Evolutionary conservation across 1,140 invertebrate genomes (phyloP), one percentile per base, ranked within the genome.

Genomic region (Alviniconcha marisindica): DNA sequence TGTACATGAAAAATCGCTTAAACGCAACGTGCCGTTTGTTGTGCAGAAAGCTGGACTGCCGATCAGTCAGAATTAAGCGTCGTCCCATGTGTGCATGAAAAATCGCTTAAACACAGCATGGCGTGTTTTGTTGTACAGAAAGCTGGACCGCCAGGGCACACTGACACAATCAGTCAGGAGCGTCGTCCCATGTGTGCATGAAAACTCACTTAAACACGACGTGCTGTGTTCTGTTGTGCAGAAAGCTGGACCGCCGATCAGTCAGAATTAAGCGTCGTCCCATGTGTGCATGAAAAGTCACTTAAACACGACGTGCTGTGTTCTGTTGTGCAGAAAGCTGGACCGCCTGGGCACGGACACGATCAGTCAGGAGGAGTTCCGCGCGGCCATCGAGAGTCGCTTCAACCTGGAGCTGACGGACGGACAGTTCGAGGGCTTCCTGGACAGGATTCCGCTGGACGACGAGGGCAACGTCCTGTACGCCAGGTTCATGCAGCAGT

Each of bases 401-500:
- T 93, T 93, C 84, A 86, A 87, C 78, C 83, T 93, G 44, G 90
- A 92, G 60, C 83, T 93, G 60, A 88, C 89, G 2, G 90, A 93
- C 51, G 85, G 87, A 0, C 91, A 93, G 88, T 93, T 92, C 79
- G 85, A 88, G 5, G 66, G 79, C 2, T 91, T 93, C 82, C 79
- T 93, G 4, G 92, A 93, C 76, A 86, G 88, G 63, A 78, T 93
- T 10, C 93, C 93, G 15, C 82, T 92, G 21, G 90, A 92, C 82
- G 89, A 90, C 36, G 89, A 92, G 38, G 92, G 92, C 1, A 87
- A 89, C 81, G 91, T 93, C n/a, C 89, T 88, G 86, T 93, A 93
- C 84, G 87, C 89, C 24, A 90, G 91, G 48, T 93, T 93, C 81
- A 92, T 93, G 90, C 87, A 92, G 77, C 91, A 91, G 79, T 93